A percentile compares a stretch with the other conserved stretches of the same genome.
Evolutionary conservation across 1,140 invertebrate genomes (phyloP).

Genomic region (Plodia interpunctella): DNA sequence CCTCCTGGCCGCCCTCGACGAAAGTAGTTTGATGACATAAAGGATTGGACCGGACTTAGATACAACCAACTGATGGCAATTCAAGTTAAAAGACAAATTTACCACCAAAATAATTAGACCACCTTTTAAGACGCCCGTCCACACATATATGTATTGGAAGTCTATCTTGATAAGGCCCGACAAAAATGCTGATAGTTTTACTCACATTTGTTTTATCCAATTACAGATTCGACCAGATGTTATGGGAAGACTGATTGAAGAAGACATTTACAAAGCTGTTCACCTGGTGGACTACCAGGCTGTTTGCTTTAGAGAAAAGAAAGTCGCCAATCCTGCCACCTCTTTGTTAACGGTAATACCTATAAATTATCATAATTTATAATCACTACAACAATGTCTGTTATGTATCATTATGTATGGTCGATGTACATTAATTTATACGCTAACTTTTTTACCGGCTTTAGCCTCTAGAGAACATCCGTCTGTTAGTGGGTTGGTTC

Average conservation of each 20-base stretch:
- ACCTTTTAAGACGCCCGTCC: no score
- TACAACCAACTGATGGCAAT: no score
- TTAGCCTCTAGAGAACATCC: conserved; percentile 63
- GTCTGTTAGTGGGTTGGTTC: conserved; percentile 53
- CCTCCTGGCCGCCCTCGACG: no score
- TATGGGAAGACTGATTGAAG: conserved; percentile 86
- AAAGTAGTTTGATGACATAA: no score
- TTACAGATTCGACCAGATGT: conserved; percentile 80
- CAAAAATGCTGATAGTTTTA: no score
- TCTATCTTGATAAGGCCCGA: no score
- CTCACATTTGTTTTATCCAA: conserved; percentile 8
- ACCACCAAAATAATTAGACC: no score
- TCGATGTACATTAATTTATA: not conserved
- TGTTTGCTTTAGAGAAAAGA: conserved; percentile 85
- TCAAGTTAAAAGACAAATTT: no score
- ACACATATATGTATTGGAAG: no score
- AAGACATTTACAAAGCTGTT: conserved; percentile 87
- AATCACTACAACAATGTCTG: no score
- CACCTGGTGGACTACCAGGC: conserved; percentile 93
- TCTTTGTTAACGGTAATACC: conserved; percentile 81
- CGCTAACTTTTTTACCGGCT: conserved; percentile 22
- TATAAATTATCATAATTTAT: no score
- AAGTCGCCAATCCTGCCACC: conserved; percentile 79
- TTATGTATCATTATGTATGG: not conserved
- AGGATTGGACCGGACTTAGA: no score